Evolutionary conservation across 1,140 invertebrate genomes (phyloP).

Genomic region (Eufriesea mexicana): DNA sequence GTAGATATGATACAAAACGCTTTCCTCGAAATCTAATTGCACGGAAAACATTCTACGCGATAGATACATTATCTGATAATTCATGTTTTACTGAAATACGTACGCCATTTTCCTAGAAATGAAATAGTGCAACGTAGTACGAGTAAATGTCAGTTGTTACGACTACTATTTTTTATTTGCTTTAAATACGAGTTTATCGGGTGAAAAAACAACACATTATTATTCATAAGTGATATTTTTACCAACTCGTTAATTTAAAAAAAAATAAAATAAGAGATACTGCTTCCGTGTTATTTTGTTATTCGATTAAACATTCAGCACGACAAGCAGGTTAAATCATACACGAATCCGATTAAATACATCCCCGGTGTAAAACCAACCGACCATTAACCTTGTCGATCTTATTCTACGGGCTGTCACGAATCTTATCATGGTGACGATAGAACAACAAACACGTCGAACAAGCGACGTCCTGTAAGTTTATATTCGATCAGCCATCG

Average conservation of each 20-base stretch:
- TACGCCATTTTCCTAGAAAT: neutral
- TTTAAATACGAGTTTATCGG: too few relatives aligned
- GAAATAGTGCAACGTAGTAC: neutral
- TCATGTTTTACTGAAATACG: neutral
- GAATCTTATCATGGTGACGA: constrained; percentile 45
- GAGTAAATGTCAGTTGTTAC: neutral
- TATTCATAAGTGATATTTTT: too few relatives aligned
- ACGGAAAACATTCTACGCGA: neutral
- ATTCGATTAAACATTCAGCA: neutral
- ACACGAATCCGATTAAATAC: constrained; percentile 46
- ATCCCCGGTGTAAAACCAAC: neutral
- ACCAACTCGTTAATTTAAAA: too few relatives aligned
- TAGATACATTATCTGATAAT: neutral
- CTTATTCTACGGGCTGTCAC: constrained; percentile 53
- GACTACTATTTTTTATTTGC: too few relatives aligned
- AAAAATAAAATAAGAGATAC: too few relatives aligned
- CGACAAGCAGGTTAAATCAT: neutral
- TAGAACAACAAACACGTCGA: constrained; percentile 47
- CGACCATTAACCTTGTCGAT: constrained; percentile 56
- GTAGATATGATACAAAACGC: neutral
- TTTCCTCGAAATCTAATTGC: neutral
- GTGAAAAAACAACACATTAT: too few relatives aligned
- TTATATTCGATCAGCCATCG: neutral
- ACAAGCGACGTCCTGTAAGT: constrained; percentile 15
- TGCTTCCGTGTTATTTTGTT: too few relatives aligned